Base-by-base conservation (phyloP, 2,888 invertebrate species). In the Troides aeacus region DNA sequence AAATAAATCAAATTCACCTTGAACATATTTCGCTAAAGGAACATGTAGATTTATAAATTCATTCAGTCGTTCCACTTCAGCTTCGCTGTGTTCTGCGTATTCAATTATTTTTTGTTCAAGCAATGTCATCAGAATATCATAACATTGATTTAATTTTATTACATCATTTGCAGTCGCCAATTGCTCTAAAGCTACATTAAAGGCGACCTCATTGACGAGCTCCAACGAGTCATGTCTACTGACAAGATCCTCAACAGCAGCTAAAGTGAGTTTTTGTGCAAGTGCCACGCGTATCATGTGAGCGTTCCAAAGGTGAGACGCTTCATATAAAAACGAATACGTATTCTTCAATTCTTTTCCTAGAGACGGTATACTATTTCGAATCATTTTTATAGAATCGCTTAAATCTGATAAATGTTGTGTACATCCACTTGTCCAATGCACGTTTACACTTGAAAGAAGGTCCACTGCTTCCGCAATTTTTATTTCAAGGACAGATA, bases 201-300 rank as follows among this genome's bases (percentile, higher is more conserved):
- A 83, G 21, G 77, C 62, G 0, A 88, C 72, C 76, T 92, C 91
- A 73, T 83, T 84, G 17, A 84, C 78, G 57, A 86, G 78, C 74
- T 91, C 84, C 10, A 78, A 70, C 5, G 78, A 70, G 77, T 92
- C 92, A 72, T 91, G 77, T 72, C 67, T 84, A 36, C 86, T 86
- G 18, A 88, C 75, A 42, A 90, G 76, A 75, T 90, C 89, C 80
- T 91, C 92, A 7, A 91, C 86, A 50, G 85, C 84, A n/a, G 87
- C 82, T 64, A 87, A 81, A 5, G 86, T 87, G 42, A 91, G 74
- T 71, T 86, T 88, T 75, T 88, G 88, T 30, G 84, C 87, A 21
- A 85, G 79, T 68, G 84, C 86, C 36, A 84, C 78, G 18, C 91
- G 86, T 66, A 86, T 68, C 72, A 89, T 85, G 74, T 90, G 91